Percentiles rank a stretch among this genome's conserved stretches.
These are phyloP conservation scores for Cantharis flavilabris DNA, from an alignment of 2,888 invertebrate genomes.

Conservation along the genomic window DNA sequence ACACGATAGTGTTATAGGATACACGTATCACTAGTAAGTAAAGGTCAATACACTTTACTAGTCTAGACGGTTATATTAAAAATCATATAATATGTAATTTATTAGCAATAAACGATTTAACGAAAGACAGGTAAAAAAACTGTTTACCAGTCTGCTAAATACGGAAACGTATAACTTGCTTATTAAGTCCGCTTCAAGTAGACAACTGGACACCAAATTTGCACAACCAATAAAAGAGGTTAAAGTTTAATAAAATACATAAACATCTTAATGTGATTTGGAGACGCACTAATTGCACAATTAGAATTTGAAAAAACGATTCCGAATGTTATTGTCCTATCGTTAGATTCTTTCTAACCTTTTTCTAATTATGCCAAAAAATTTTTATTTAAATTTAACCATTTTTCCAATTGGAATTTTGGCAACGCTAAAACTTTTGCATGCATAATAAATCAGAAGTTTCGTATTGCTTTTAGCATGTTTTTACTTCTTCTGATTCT, in stretches of 20 bases:
- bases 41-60: slow-evolving; percentile 30
- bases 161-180: slow-evolving; percentile 26
- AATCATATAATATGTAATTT: slow-evolving; percentile 33
- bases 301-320: not conserved
- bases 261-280: slow-evolving; percentile 6
- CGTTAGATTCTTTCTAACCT: not conserved
- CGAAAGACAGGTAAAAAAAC: slow-evolving; percentile 29
- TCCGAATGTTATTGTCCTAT: not conserved
- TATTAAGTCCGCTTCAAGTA: slow-evolving; percentile 20
- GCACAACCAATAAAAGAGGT: slow-evolving; percentile 15
- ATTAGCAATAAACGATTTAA: slow-evolving; percentile 34
- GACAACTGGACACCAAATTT: slow-evolving; percentile 22
- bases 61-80: slow-evolving; percentile 34
- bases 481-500: not conserved
- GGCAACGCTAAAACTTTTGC: not conserved
- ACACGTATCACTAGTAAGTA: slow-evolving; percentile 25
- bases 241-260: slow-evolving; percentile 25
- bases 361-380: not conserved
- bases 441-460: not conserved
- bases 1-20: slow-evolving; percentile 13
- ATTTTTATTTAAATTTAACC: not conserved
- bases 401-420: not conserved
- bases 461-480: not conserved
- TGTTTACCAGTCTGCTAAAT: slow-evolving; percentile 27
- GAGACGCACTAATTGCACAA: not conserved